A percentile compares a stretch with the other conserved stretches of the same genome.
Conservation (phyloP, 2,888 invertebrate genomes). For the Argyresthia goedartella region DNA sequence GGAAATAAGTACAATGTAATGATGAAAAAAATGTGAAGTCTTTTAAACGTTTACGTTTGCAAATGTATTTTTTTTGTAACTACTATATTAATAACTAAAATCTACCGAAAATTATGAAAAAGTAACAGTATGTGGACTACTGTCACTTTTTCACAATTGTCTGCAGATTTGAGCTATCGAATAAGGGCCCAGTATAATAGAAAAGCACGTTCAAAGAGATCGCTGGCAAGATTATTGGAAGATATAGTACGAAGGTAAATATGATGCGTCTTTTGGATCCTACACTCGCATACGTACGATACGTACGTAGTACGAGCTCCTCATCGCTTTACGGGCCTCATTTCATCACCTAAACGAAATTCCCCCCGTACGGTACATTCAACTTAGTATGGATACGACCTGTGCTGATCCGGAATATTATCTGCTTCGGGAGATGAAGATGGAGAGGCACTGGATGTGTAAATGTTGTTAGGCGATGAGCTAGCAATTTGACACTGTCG, state of each 20-base stretch:
- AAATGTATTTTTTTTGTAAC: too few relatives aligned
- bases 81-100: too few relatives aligned
- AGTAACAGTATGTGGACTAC: too few relatives aligned
- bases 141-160: too few relatives aligned
- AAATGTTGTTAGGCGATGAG: too few relatives aligned
- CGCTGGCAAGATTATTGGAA: not conserved
- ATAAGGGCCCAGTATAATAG: not conserved
- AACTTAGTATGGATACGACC: not conserved
- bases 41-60: too few relatives aligned
- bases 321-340: conserved; percentile 28
- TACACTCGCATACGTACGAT: not conserved
- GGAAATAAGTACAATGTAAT: too few relatives aligned
- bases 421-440: too few relatives aligned
- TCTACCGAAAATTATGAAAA: too few relatives aligned
- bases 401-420: not conserved
- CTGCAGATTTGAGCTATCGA: not conserved
- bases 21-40: too few relatives aligned
- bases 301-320: conserved; percentile 13
- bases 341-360: conserved; percentile 41
- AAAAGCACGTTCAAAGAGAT: not conserved
- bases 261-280: conserved; percentile 15
- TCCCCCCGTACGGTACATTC: conserved; percentile 9
- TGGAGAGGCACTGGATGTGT: too few relatives aligned
- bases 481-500: too few relatives aligned
- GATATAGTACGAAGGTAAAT: conserved; percentile 19